phyloP scores from a whole-genome alignment of 2,797 vertebrate genomes.

The Cichlasoma orientale region DNA sequence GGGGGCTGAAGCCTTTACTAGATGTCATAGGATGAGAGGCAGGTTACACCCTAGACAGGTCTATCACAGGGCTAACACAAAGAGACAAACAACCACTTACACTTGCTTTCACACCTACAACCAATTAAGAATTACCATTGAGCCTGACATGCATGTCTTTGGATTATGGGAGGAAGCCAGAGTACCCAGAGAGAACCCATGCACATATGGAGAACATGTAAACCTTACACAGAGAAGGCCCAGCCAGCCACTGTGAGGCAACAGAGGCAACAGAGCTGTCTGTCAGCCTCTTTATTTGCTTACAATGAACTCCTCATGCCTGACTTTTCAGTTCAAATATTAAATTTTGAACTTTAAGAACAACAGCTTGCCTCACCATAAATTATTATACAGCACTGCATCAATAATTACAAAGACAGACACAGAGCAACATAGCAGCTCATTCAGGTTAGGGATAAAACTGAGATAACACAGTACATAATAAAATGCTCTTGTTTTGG shows the following conservation, averaged over 20 bases:
- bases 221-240: no score
- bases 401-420: slow-evolving; percentile 11
- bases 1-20: not conserved
- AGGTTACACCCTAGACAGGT: not conserved
- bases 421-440: not conserved
- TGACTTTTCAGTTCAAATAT: slow-evolving; percentile 32
- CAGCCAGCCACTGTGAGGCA: no score
- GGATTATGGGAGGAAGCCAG: no score
- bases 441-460: slow-evolving; percentile 10
- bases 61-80: not conserved
- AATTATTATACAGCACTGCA: not conserved
- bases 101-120: no score
- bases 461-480: slow-evolving; percentile 3
- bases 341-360: slow-evolving; percentile 33
- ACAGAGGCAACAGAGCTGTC: no score
- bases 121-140: no score
- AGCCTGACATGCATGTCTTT: no score
- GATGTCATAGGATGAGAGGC: not conserved
- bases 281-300: slow-evolving; percentile 12
- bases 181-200: no score
- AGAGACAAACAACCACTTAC: no score
- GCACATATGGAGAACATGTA: no score
- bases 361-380: not conserved
- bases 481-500: slow-evolving; percentile 22
- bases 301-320: slow-evolving; percentile 13